These are phyloP conservation scores for Pristionchus exspectatus DNA, from an alignment of 2,888 invertebrate species.

Conservation along the genomic window DNA sequence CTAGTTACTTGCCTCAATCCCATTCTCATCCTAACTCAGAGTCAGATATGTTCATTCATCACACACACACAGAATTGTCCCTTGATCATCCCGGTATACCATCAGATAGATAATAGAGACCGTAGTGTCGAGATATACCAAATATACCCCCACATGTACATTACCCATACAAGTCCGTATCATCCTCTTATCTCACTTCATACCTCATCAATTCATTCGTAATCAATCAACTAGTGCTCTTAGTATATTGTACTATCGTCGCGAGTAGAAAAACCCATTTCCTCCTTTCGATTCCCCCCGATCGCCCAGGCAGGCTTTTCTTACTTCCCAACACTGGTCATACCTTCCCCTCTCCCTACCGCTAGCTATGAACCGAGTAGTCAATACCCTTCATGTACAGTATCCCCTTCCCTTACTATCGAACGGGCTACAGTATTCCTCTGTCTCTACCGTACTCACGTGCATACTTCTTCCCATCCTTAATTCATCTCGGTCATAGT, in stretches of 20 bases:
- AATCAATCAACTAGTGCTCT: constrained; percentile 27
- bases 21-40: constrained; percentile 34
- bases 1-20: neutral
- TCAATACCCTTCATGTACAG: constrained; percentile 40
- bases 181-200: constrained; percentile 25
- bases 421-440: constrained; percentile 46
- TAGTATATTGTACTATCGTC: constrained; percentile 22
- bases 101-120: constrained; percentile 22
- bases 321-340: constrained; percentile 22
- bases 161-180: constrained; percentile 31
- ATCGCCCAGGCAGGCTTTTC: constrained; percentile 41
- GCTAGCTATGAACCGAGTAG: constrained; percentile 39
- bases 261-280: constrained; percentile 38
- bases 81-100: constrained; percentile 30
- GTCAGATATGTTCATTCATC: constrained; percentile 31
- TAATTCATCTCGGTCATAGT: constrained; percentile 41
- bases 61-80: constrained; percentile 2
- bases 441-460: constrained; percentile 19
- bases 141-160: constrained; percentile 32
- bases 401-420: constrained; percentile 48
- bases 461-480: constrained; percentile 50
- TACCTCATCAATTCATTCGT: constrained; percentile 23
- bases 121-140: constrained; percentile 46
- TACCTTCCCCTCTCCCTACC: neutral
- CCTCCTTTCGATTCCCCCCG: constrained; percentile 48